Base-by-base conservation (phyloP, 1,140 invertebrate species). In the Drosophila obscura region DNA sequence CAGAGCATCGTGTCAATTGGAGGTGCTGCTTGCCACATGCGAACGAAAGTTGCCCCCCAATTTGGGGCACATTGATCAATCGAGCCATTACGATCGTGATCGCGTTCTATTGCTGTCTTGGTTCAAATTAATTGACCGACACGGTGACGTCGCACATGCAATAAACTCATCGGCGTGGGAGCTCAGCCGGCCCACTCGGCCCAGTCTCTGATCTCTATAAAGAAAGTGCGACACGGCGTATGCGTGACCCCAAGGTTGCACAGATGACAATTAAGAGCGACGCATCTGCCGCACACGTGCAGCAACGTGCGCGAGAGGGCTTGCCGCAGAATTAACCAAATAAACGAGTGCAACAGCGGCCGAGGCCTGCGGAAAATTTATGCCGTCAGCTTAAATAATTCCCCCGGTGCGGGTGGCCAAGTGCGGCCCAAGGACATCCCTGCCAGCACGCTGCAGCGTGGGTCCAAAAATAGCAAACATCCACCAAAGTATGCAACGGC, bases 41-140 rank as follows among this genome's bases (percentile, higher is more conserved):
- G 48, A 64, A 19, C 59, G 39, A 24, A 13, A 52, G 58, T 31
- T 11, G 46, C 46, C n/a, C 35, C 51, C 44, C 44, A 61, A 41
- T 69, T 71, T 69, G 67, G 65, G 56, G 61, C 35, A 66, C 48
- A 59, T 65, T 78, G 79, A 77, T 81, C 78, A 65, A 81, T 81
- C 58, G 58, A 69, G 65, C 35, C 64, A 69, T 64, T 44, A 53
- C 26, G 59, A 28, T 66, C 45, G 24, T 45, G 22, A 39, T 46
- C 15, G 44, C 50, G 53, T 50, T 57, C 26, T 55, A 50, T 49
- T 65, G 64, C 60, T 58, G 56, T 56, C 61, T 69, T 83, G 56
- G 80, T 80, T 83, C 80, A 83, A 83, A 84, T 83, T 50, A 83
- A 83, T 83, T 83, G 80, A 83, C 80, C 80, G 80, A 50, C 15